Base-by-base conservation (phyloP, 2,888 invertebrate species). In the Cloeon dipterum region DNA sequence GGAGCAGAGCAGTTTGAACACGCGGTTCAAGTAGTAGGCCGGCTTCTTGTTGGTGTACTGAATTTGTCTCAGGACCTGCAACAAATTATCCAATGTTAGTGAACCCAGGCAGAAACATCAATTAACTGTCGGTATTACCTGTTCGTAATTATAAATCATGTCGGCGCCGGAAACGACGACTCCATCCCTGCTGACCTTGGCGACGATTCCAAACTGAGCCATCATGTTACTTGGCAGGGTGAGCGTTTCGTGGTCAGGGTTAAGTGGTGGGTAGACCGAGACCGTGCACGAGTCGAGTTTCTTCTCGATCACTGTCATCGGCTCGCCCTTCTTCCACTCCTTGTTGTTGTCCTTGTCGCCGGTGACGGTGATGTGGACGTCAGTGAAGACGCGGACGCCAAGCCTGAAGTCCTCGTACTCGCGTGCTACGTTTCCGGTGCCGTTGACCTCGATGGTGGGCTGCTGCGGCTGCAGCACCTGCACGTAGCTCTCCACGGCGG, bases 11-110 rank as follows among this genome's bases (percentile, higher is more conserved):
- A 98, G 66, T 52, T 89, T 88, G 64, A 96, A 96, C 18, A 86
- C 88, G 43, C 93, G 72, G 61, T 89, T 91, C 44, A 93, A 63
- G 55, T 89, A 89, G 56, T 91, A 89, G 8, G 91, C 91, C 3
- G 94, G 93, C 53, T 93, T 88, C 50, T 81, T 81, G 63, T 96
- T 94, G 54, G 85, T 86, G 62, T 96, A 98, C 46, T 79, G 76
- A 43, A 91, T 74, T 50, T 78, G 73, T 20, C 77, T 67, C 35
- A 88, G 62, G 32, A 71, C 60, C 51, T 58, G 46, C 36, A 43
- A n/a, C n/a, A n/a, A n/a, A n/a, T n/a, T n/a, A n/a, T n/a, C n/a
- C n/a, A 41, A 40, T 34, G 14, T 14, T 18, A 10, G 29, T 3
- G 11, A 26, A 36, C 5, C 11, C 18, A 3, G n/a, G n/a, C n/a